A percentile compares a stretch with the other conserved stretches of the same genome.
Conservation (phyloP, 2,797 vertebrate species). For the Phrynocephalus forsythii region DNA sequence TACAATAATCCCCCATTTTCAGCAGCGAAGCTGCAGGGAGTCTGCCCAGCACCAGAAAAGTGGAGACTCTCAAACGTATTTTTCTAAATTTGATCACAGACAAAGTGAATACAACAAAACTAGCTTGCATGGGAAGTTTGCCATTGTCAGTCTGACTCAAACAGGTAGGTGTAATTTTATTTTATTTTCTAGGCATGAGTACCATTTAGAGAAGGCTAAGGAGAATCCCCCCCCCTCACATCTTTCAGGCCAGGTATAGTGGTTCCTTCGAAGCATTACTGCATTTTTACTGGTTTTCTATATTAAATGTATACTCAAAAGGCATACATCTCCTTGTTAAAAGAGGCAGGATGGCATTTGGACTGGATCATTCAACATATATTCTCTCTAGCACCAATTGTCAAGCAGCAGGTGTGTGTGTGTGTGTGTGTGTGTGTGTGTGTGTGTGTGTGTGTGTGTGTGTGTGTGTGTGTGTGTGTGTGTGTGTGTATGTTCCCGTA, state of each 20-base stretch:
- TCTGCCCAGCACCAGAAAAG: not conserved
- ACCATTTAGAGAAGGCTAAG: not conserved
- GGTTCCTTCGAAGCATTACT: not conserved
- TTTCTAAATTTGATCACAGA: conserved; percentile 13
- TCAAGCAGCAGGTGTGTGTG: not conserved
- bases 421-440: too few relatives aligned
- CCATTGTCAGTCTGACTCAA: not conserved
- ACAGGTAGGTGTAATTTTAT: not conserved
- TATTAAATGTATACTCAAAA: not conserved
- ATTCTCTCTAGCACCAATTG: not conserved
- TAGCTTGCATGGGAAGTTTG: not conserved
- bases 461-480: too few relatives aligned
- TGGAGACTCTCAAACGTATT: not conserved
- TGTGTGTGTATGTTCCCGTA: not conserved
- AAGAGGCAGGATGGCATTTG: not conserved
- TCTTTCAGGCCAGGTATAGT: not conserved
- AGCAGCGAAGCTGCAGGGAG: conserved; percentile 19
- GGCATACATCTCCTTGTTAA: not conserved
- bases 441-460: too few relatives aligned
- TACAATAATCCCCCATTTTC: conserved; percentile 34
- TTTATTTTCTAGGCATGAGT: not conserved
- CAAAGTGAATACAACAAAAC: conserved; percentile 8
- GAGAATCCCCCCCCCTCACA: not conserved
- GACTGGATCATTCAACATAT: not conserved
- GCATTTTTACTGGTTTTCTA: not conserved